Conservation (phyloP, 1,140 invertebrate genomes). For the Phortica variegata region DNA sequence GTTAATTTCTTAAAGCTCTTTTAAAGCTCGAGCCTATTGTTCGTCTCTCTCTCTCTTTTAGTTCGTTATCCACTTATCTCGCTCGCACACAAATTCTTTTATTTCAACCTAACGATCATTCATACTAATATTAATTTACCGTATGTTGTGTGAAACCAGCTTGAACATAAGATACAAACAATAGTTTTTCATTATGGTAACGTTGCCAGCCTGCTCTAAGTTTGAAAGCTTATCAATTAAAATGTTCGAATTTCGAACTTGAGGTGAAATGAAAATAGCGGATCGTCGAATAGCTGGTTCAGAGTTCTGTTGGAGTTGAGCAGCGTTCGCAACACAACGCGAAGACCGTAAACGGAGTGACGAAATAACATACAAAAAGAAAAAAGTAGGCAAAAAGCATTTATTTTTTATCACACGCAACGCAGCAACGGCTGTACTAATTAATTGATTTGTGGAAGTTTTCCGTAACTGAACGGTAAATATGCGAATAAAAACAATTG, state of each 20-base stretch:
- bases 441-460: background rate
- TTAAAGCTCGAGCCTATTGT: too few species aligned
- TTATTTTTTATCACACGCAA: background rate
- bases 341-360: too few species aligned
- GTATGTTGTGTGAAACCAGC: conserved; percentile 11
- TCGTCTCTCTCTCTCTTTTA: too few species aligned
- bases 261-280: too few species aligned
- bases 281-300: conserved; percentile 21
- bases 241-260: conserved; percentile 41
- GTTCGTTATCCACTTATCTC: too few species aligned
- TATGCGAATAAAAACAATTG: background rate
- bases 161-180: conserved; percentile 25
- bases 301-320: conserved; percentile 41
- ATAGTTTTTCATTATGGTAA: conserved; percentile 8
- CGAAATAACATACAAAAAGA: too few species aligned
- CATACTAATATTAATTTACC: background rate
- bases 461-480: background rate
- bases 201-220: conserved; percentile 15
- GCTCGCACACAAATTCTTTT: too few species aligned
- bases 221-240: conserved; percentile 31
- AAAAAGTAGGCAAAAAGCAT: conserved; percentile 34
- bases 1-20: too few species aligned
- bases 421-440: background rate
- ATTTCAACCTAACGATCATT: too few species aligned
- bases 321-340: conserved; percentile 45